Evolutionary conservation across 35 echinoderm and acorn worm genomes (phyloP), one percentile per base, ranked within the genome.

Genomic region (Heliocidaris erythrogramma): DNA sequence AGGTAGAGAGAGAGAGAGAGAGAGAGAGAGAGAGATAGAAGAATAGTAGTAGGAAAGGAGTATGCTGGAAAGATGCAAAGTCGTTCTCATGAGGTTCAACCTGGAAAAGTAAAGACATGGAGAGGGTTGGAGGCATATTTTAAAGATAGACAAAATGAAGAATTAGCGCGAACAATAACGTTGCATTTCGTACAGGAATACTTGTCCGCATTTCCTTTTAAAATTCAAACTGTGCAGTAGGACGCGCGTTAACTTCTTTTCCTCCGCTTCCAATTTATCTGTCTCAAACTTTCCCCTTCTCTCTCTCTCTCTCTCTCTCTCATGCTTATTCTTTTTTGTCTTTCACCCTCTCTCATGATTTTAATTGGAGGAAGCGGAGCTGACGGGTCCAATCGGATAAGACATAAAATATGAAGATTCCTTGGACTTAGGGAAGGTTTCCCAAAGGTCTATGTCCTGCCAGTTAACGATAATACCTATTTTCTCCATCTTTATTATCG

Each of bases 361-460:
- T 48, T 89, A 89, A 89, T 89, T 89, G 87, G 87, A 89, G 87
- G 87, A 89, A 89, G 87, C 87, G 47, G 87, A 89, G 87, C 87
- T 89, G 87, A 89, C 87, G 47, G 87, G 16, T 48, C 87, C 87
- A 48, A 89, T 89, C 87, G 87, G 87, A 32, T 89, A 48, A 42
- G 87, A 89, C 87, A 89, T 89, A 48, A 48, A 89, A 48, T 89
- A 89, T 32, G 47, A 89, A 32, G 31, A 89, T 48, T 89, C 47
- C 87, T 89, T 47, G 87, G 87, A 89, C 32, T 89, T 48, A 4
- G 31, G 31, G 12, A 42, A 89, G 87, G 87, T 89, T 32, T 89
- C 47, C 87, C 31, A 47, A 7, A 89, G 87, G 87, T 89, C 87
- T 89, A 12, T 14, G 87, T 89, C 87, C 87, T 89, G 87, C 27